Evolutionary conservation across 2,113 vertebrate species (phyloP), one percentile per base, ranked within the genome.

Genomic region (Melanotaenia duboulayi): DNA sequence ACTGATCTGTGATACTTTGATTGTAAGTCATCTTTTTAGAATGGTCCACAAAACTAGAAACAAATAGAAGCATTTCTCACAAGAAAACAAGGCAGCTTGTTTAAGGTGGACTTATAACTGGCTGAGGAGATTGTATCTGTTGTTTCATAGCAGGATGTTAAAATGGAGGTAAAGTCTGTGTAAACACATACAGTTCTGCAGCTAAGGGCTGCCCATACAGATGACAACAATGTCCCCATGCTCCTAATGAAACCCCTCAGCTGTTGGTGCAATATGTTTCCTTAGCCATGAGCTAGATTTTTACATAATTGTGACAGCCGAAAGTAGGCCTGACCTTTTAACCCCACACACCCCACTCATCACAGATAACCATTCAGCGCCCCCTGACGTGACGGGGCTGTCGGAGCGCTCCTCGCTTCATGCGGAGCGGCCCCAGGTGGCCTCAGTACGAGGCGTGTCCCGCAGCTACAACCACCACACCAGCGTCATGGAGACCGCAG

Each of bases 371-470:
- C 95, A 94, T 92, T 92, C 93, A 49, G 95, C 96, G 2, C 97
- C 97, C 65, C 97, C 97, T 0, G 97, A 99, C 8, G 97, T 99
- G 86, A 99, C 97, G 0, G 96, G 97, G 77, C 93, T 97, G 48
- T 91, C 93, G 49, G 95, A 95, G 66, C 94, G 92, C 56, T 76
- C 91, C 60, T 86, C 90, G 3, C 80, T 90, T 73, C 92, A 91
- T 0, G 57, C 64, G 17, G 96, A 97, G 82, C 93, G 87, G 50
- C 94, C 96, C 0, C 96, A 95, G 87, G 91, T 95, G 23, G 93
- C 94, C 2, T 96, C 96, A 0, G 92, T 96, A 64, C 94, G 95
- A 89, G 95, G 95, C 35, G 71, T 94, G 57, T 94, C 96, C 70
- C 94, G 93, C 12, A 93, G 94, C 81, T 87, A 91, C 88, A 95